Percentiles rank a stretch among this genome's conserved stretches.
Conservation (phyloP, 1,140 invertebrate genomes). For the Acromyrmex echinatior region DNA sequence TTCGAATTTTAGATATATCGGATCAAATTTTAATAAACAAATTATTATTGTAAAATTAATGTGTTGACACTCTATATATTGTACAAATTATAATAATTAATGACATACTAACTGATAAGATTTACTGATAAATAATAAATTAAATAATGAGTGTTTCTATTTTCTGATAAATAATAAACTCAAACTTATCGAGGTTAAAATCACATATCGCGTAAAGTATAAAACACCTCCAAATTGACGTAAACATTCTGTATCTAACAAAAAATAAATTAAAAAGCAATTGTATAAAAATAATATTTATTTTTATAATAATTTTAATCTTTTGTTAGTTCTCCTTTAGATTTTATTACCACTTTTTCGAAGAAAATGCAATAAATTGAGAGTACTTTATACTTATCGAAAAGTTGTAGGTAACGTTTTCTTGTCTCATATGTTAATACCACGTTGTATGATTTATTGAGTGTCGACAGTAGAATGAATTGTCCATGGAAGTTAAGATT, state of each 20-base stretch:
- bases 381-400: too few relatives aligned
- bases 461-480: neutral
- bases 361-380: too few relatives aligned
- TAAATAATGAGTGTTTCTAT: neutral
- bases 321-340: too few relatives aligned
- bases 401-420: neutral
- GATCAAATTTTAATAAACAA: neutral
- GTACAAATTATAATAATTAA: neutral
- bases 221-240: too few relatives aligned
- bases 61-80: neutral
- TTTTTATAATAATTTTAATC: too few relatives aligned
- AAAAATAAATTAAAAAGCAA: too few relatives aligned
- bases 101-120: neutral
- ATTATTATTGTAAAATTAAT: neutral
- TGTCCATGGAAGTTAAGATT: slow-evolving; percentile 14
- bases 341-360: too few relatives aligned
- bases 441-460: neutral
- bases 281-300: too few relatives aligned
- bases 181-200: neutral
- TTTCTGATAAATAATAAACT: neutral
- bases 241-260: too few relatives aligned
- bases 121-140: slow-evolving; percentile 14
- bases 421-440: neutral
- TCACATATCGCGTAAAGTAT: neutral
- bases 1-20: neutral